A percentile compares a stretch with the other conserved stretches of the same genome.
Evolutionary conservation across 2,113 vertebrate genomes (phyloP).

Genomic region (Pedionomus torquatus): DNA sequence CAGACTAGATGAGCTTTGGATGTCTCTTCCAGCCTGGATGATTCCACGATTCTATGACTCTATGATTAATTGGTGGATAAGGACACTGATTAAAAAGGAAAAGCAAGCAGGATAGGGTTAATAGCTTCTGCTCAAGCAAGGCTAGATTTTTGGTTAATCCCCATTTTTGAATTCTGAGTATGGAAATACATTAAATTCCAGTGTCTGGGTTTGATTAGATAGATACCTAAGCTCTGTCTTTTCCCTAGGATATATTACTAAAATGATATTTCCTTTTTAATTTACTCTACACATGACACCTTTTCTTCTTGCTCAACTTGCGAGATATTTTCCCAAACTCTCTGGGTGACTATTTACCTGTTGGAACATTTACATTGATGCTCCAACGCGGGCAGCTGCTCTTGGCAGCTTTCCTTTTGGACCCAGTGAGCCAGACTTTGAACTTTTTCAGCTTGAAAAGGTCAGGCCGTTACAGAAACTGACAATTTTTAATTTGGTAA

Average conservation of each 20-base stretch:
- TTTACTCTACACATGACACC: background rate
- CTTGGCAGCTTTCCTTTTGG: slow-evolving; percentile 27
- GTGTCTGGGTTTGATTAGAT: background rate
- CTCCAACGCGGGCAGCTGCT: slow-evolving; percentile 12
- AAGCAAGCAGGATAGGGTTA: background rate
- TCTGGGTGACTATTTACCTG: slow-evolving; percentile 64
- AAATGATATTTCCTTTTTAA: slow-evolving; percentile 29
- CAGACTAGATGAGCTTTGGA: too few relatives aligned
- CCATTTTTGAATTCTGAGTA: background rate
- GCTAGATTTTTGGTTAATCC: background rate
- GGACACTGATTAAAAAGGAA: background rate
- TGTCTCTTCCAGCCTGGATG: too few relatives aligned
- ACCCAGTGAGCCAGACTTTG: slow-evolving; percentile 36
- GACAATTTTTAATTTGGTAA: slow-evolving; percentile 75
- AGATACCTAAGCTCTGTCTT: background rate
- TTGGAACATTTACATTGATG: slow-evolving; percentile 63
- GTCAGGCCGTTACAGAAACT: slow-evolving; percentile 59
- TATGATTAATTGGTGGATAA: background rate
- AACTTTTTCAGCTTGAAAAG: slow-evolving; percentile 66
- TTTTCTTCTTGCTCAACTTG: slow-evolving; percentile 17
- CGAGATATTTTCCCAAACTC: slow-evolving; percentile 16
- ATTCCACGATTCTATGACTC: background rate
- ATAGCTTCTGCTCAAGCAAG: background rate
- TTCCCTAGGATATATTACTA: slow-evolving; percentile 3
- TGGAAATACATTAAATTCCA: background rate